phyloP scores from a whole-genome alignment of 2,797 vertebrate genomes.

The Protosalanx chinensis region DNA sequence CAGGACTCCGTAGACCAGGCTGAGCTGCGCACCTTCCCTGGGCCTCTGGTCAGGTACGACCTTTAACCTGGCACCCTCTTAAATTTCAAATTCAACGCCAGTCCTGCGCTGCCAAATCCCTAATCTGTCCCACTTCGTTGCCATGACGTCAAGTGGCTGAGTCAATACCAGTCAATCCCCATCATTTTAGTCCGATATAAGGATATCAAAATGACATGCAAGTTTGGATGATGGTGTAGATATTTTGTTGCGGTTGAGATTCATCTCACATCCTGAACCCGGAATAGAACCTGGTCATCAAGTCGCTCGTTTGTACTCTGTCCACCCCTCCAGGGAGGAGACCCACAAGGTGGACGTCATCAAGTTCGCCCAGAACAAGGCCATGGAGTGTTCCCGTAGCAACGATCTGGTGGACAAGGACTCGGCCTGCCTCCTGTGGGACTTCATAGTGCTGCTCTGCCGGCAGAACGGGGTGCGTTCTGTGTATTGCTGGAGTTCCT shows the following conservation, averaged over 20 bases:
- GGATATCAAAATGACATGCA: too few species aligned
- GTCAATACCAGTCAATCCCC: background rate
- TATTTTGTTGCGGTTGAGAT: too few species aligned
- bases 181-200: too few species aligned
- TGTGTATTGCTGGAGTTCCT: background rate
- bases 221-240: too few species aligned
- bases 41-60: slow-evolving; percentile 88
- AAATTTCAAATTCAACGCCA: too few species aligned
- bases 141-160: too few species aligned
- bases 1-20: slow-evolving; percentile 86
- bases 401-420: slow-evolving; percentile 88
- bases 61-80: slow-evolving; percentile 4
- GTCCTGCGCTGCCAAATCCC: too few species aligned
- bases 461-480: slow-evolving; percentile 92
- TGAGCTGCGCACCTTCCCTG: slow-evolving; percentile 87
- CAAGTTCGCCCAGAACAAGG: slow-evolving; percentile 94
- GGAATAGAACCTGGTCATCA: background rate
- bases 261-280: too few species aligned
- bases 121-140: too few species aligned
- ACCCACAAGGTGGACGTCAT: slow-evolving; percentile 99
- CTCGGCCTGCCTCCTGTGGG: slow-evolving; percentile 92
- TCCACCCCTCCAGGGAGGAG: slow-evolving; percentile 78
- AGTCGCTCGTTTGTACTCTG: background rate
- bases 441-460: slow-evolving; percentile 90
- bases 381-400: slow-evolving; percentile 82